A percentile compares a stretch with the other conserved stretches of the same genome.
Conservation (phyloP, 2,888 invertebrate genomes). For the Dolichomitus sp. region DNA sequence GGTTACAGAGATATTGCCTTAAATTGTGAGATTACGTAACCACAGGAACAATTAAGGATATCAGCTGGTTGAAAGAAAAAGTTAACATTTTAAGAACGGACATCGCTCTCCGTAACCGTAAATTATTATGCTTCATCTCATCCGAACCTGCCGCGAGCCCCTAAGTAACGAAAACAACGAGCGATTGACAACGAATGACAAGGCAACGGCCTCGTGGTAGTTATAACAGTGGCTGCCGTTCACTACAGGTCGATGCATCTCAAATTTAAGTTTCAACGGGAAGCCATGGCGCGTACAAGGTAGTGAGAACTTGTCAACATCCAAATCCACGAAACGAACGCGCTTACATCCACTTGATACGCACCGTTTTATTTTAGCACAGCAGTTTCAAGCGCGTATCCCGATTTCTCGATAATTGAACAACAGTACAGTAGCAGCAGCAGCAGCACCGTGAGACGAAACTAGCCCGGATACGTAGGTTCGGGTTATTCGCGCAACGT, state of each 20-base stretch:
- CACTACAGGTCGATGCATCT: conserved; percentile 56
- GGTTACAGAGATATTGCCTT: too few relatives aligned
- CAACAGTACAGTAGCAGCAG: too few relatives aligned
- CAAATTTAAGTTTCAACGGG: conserved; percentile 9
- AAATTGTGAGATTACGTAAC: too few relatives aligned
- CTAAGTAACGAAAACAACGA: not conserved
- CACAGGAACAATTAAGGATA: too few relatives aligned
- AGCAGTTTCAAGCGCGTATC: not conserved
- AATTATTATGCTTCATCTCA: not conserved
- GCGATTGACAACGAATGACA: not conserved
- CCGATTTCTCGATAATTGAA: not conserved
- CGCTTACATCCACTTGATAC: not conserved
- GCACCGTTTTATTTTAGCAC: not conserved
- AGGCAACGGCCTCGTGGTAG: not conserved
- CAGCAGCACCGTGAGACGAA: conserved; percentile 13
- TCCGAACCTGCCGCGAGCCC: not conserved
- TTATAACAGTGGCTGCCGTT: not conserved
- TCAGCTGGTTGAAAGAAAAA: not conserved
- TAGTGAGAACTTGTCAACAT: not conserved
- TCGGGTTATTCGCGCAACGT: not conserved
- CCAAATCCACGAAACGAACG: not conserved
- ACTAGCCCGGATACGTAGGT: conserved; percentile 17
- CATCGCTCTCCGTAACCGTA: not conserved
- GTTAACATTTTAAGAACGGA: not conserved
- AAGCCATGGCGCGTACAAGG: conserved; percentile 31